These are phyloP conservation scores for Crossaster papposus DNA, from an alignment of 53 echinoderm and acorn worm species.

Conservation along the genomic window DNA sequence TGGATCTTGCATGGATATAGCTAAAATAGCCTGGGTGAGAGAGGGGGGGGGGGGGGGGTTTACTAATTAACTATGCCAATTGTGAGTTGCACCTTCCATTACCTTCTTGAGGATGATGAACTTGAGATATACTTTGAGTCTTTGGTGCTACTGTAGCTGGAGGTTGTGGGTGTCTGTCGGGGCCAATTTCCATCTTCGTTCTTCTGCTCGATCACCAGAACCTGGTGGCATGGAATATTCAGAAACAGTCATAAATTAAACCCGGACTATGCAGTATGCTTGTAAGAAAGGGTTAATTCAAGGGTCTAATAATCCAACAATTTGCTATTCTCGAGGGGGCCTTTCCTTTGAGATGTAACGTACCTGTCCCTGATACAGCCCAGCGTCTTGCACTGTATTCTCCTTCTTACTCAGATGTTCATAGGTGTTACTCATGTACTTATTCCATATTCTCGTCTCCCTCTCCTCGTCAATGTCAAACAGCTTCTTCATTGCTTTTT, in stretches of 20 bases:
- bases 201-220: slow-evolving; percentile 96
- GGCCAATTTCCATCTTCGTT: slow-evolving; percentile 98
- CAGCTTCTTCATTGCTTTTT: slow-evolving; percentile 86
- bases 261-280: too few relatives aligned
- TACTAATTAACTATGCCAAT: too few relatives aligned
- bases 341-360: too few relatives aligned
- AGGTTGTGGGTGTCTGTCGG: slow-evolving; percentile 80
- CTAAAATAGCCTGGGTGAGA: too few relatives aligned
- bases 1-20: too few relatives aligned
- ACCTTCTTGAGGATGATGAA: slow-evolving; percentile 68
- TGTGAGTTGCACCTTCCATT: background rate
- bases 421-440: slow-evolving; percentile 99
- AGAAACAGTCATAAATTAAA: too few relatives aligned
- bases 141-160: slow-evolving; percentile 68
- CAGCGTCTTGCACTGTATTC: slow-evolving; percentile 98
- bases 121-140: slow-evolving; percentile 66
- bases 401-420: slow-evolving; percentile 92
- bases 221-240: slow-evolving; percentile 45
- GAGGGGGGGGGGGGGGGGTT: too few relatives aligned
- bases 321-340: too few relatives aligned
- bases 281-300: too few relatives aligned
- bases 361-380: slow-evolving; percentile 97
- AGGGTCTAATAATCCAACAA: too few relatives aligned
- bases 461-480: slow-evolving; percentile 86
- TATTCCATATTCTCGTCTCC: slow-evolving; percentile 98